These are phyloP conservation scores for Tarsius wallacei DNA, from an alignment of 2,797 vertebrate species.

Conservation along the genomic window DNA sequence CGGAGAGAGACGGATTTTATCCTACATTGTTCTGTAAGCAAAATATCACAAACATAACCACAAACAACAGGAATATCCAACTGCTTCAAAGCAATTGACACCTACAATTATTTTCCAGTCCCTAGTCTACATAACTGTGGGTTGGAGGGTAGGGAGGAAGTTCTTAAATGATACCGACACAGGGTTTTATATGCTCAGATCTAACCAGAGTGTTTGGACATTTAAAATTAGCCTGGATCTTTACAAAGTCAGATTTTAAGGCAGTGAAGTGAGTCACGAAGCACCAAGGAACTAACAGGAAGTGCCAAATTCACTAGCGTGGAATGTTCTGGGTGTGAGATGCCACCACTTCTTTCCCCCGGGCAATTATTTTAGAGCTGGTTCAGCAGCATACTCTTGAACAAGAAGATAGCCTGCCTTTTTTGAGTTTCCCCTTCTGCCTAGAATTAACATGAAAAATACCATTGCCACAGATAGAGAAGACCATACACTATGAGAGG, in stretches of 20 bases:
- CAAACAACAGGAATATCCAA: not conserved
- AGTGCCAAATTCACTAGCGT: not conserved
- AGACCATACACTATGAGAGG: not conserved
- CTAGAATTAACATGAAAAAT: not conserved
- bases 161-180: not conserved
- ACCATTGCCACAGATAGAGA: not conserved
- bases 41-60: not conserved
- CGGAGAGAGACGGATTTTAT: constrained; percentile 36
- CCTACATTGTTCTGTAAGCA: not conserved
- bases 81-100: not conserved
- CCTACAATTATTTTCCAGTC: not conserved
- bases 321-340: not conserved
- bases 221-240: not conserved
- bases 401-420: not conserved
- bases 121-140: not conserved
- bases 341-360: not conserved
- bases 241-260: constrained; percentile 54
- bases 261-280: constrained; percentile 22
- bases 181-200: not conserved
- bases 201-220: not conserved
- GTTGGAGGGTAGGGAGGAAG: no score
- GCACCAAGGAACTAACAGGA: not conserved
- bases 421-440: not conserved
- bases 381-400: not conserved
- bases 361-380: not conserved